phyloP scores from a whole-genome alignment of 1,140 invertebrate genomes.

The Diabrotica virgifera region DNA sequence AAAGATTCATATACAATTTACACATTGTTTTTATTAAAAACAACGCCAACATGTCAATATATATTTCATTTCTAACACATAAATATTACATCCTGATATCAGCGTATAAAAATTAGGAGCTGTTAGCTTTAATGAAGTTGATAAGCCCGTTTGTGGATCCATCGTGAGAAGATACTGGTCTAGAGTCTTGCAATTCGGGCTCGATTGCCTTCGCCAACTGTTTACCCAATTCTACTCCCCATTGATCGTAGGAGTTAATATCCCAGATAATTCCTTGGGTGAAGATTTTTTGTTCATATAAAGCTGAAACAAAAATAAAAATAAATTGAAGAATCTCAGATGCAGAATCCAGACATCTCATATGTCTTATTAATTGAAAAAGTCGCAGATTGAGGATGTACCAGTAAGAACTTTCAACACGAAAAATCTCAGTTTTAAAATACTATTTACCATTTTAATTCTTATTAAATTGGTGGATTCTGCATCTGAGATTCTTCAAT shows the following conservation, averaged over 20 bases:
- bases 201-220: conserved; percentile 97
- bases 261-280: conserved; percentile 98
- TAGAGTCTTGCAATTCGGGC: conserved; percentile 76
- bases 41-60: background rate
- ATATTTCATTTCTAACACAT: background rate
- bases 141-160: conserved; percentile 92
- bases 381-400: too few species aligned
- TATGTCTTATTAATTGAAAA: too few species aligned
- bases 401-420: too few species aligned
- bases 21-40: background rate
- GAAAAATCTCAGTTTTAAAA: too few species aligned
- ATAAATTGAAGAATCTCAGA: too few species aligned
- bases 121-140: conserved; percentile 81
- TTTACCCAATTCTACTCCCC: conserved; percentile 99
- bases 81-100: conserved; percentile 7
- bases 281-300: conserved; percentile 99
- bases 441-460: too few species aligned
- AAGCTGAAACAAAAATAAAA: conserved; percentile 62
- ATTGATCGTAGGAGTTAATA: conserved; percentile 99
- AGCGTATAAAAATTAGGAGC: conserved; percentile 22
- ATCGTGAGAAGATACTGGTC: conserved; percentile 72
- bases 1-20: too few species aligned
- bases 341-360: too few species aligned
- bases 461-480: too few species aligned
- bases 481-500: too few species aligned